A percentile compares a stretch with the other conserved stretches of the same genome.
These are phyloP conservation scores for Halichondria panicea DNA, from an alignment of 37 sponge, comb jelly and placozoan genomes.

Conservation along the genomic window DNA sequence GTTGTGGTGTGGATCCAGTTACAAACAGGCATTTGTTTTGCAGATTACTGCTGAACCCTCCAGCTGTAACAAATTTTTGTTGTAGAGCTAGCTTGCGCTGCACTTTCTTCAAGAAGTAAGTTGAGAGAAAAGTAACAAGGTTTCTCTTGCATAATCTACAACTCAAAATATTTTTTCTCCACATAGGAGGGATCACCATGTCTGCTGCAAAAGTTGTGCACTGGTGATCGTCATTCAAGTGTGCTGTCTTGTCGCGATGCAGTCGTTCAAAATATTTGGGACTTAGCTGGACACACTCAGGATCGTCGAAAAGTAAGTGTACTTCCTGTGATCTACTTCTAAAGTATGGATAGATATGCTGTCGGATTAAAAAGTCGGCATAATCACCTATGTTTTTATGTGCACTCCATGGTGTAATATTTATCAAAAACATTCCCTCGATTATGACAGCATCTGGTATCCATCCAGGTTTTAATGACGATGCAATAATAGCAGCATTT, in stretches of 20 bases:
- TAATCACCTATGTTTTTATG: slow-evolving; percentile 12
- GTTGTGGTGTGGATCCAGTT: neutral
- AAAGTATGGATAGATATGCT: neutral
- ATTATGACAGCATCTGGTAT: neutral
- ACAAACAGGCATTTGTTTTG: neutral
- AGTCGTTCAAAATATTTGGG: slow-evolving; percentile 27
- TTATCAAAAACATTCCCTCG: no score
- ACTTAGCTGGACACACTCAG: neutral
- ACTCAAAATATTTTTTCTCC: neutral
- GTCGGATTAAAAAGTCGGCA: slow-evolving; percentile 4
- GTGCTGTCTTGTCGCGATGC: neutral
- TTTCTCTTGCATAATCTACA: slow-evolving; percentile 18
- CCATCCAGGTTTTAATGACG: neutral
- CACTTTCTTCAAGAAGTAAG: neutral
- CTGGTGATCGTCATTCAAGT: neutral
- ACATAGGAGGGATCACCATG: neutral
- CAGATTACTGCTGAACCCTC: neutral
- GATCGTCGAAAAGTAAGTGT: slow-evolving; percentile 42
- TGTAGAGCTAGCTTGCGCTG: neutral
- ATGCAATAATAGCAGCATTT: neutral
- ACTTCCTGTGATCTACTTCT: slow-evolving; percentile 18
- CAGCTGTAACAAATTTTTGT: slow-evolving; percentile 20
- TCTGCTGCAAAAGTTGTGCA: neutral
- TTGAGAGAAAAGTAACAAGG: neutral
- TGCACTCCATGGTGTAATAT: slow-evolving; percentile 8